Conservation (phyloP, 2,797 vertebrate species). For the Enteromius thamalakanensis region DNA sequence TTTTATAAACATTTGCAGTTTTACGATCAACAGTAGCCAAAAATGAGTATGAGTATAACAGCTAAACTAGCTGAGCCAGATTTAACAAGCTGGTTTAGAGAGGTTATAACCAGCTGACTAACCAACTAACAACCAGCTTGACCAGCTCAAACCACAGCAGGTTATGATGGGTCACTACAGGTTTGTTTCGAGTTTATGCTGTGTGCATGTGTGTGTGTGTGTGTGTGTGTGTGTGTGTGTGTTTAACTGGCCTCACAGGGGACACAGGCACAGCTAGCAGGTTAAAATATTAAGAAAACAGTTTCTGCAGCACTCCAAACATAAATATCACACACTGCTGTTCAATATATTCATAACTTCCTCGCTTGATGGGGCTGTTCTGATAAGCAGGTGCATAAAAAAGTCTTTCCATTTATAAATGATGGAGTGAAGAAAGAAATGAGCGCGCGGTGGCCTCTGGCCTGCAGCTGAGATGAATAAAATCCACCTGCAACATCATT, state of each 20-base stretch:
- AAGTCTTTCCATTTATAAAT: constrained; percentile 69
- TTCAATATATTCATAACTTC: constrained; percentile 74
- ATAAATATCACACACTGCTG: constrained; percentile 70
- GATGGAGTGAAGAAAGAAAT: constrained; percentile 64
- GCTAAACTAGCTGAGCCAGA: background rate
- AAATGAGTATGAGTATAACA: too few relatives aligned
- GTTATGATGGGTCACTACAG: background rate
- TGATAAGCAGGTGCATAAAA: constrained; percentile 70
- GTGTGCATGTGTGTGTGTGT: too few relatives aligned
- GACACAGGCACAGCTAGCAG: constrained; percentile 41
- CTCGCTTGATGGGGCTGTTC: constrained; percentile 59
- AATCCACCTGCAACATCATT: constrained; percentile 35
- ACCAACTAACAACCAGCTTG: too few relatives aligned
- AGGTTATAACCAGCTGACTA: too few relatives aligned
- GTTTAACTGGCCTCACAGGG: background rate
- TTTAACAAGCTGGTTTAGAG: background rate
- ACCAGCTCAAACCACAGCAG: background rate
- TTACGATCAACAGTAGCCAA: background rate
- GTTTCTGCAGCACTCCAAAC: constrained; percentile 61
- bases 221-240: background rate
- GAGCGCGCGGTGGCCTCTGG: constrained; percentile 27
- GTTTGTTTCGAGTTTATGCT: background rate
- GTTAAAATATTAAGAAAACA: constrained; percentile 73
- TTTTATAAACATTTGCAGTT: background rate
- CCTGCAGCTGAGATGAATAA: constrained; percentile 60